Evolutionary conservation across 2,888 invertebrate species (phyloP), one percentile per base, ranked within the genome.

Genomic region (Tethea ocularis): DNA sequence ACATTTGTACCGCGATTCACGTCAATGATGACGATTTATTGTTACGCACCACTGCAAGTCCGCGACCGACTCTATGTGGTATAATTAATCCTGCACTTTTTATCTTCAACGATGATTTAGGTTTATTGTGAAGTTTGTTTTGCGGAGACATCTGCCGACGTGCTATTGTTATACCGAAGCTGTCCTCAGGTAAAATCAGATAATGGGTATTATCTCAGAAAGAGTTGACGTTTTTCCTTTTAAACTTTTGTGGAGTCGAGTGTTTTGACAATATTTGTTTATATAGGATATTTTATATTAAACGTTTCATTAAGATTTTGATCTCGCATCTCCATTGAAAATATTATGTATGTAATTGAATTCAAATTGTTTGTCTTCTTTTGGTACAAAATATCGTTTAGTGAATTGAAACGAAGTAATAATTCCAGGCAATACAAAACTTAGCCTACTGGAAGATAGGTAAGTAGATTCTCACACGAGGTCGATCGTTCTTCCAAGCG

Each of bases 1-100:
- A 88, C 89, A 87, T 91, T 89, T 88, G 87, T 88, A 87, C 89
- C 83, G 80, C 86, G 86, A 85, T 89, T 84, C 88, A 87, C 82
- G 90, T 90, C 92, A 88, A 84, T 90, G 89, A 90, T 89, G 89
- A 91, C 88, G 83, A 93, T 92, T 91, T 92, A 93, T 92, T 88
- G 89, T 89, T 82, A 76, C 78, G 73, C 81, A 77, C 78, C 77
- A 74, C 77, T 76, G 73, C 33, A 10, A 29, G 2, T 26, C 26
- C 10, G 29, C 81, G 68, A 20, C 75, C 70, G 68, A 69, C 80
- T 82, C 80, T 82, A 81, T 84, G 81, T 77, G 73, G 75, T 84
- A 83, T 86, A 86, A 87, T 84, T 85, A 84, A 84, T 85, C 78
- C 82, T 67, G 75, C 69, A 72, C 84, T 88, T 89, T 90, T 89